Percentiles rank a stretch among this genome's conserved stretches.
phyloP scores from a whole-genome alignment of 1,140 invertebrate genomes.

The Elymnias hypermnestra region DNA sequence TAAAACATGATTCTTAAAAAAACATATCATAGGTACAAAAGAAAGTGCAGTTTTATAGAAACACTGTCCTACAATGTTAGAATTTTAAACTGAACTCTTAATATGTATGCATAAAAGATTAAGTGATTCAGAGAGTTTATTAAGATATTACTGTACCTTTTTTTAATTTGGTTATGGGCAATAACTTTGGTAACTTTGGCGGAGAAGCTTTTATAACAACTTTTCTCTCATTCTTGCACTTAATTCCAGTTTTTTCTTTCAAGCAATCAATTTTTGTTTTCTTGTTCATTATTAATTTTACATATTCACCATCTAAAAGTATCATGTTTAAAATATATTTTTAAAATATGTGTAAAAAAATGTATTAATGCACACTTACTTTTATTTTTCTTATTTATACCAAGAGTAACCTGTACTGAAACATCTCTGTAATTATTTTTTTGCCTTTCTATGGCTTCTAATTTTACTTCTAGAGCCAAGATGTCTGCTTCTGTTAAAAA shows the following conservation, averaged over 20 bases:
- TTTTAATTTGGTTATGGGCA: constrained; percentile 46
- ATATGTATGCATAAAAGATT: no score
- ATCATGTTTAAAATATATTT: no score
- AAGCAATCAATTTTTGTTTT: constrained; percentile 41
- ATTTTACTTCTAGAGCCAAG: constrained; percentile 56
- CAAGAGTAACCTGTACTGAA: constrained; percentile 47
- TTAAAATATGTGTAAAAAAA: no score
- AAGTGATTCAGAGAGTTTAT: background rate
- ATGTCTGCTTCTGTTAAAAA: constrained; percentile 56
- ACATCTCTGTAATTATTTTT: constrained; percentile 48
- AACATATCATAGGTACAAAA: background rate
- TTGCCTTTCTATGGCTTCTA: constrained; percentile 37
- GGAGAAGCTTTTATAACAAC: constrained; percentile 21
- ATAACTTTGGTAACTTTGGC: constrained; percentile 45
- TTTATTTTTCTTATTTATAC: constrained; percentile 41
- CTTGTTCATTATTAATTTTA: constrained; percentile 45
- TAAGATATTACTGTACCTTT: constrained; percentile 40
- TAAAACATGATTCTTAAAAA: constrained; percentile 6
- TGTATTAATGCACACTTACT: constrained; percentile 34
- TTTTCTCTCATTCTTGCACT: constrained; percentile 22
- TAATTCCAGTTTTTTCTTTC: constrained; percentile 28
- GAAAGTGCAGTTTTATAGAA: no score
- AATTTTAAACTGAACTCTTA: no score
- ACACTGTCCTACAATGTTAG: no score
- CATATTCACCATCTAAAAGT: constrained; percentile 45